Conservation (phyloP, 1,140 invertebrate species). For the Chironomus tepperi region DNA sequence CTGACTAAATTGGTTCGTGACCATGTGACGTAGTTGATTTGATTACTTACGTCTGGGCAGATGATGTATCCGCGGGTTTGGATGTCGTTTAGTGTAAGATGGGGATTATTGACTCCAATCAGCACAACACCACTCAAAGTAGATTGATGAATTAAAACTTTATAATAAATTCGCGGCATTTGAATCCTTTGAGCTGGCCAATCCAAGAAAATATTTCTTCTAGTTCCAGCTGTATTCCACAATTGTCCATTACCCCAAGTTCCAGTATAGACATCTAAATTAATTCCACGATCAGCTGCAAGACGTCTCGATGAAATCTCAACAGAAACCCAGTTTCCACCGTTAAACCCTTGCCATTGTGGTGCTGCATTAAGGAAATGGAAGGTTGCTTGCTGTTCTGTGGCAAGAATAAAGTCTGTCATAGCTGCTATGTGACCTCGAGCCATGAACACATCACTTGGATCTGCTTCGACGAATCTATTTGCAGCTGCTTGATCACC, state of each 20-base stretch:
- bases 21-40: constrained; percentile 48
- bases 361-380: constrained; percentile 47
- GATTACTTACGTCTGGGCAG: constrained; percentile 46
- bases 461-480: neutral
- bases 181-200: constrained; percentile 35
- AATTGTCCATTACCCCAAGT: constrained; percentile 42
- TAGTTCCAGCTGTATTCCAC: constrained; percentile 37
- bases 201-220: constrained; percentile 43
- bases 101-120: constrained; percentile 56
- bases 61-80: constrained; percentile 40
- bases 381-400: constrained; percentile 40
- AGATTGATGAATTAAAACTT: constrained; percentile 48
- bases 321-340: constrained; percentile 45
- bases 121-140: constrained; percentile 47
- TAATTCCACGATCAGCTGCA: constrained; percentile 27
- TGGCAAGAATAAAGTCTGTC: constrained; percentile 41
- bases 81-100: constrained; percentile 39
- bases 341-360: constrained; percentile 42
- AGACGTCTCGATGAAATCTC: constrained; percentile 39
- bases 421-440: constrained; percentile 43
- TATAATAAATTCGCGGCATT: constrained; percentile 52
- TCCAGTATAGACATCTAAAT: constrained; percentile 46
- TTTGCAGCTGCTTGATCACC: constrained; percentile 26
- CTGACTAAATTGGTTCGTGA: constrained; percentile 30
- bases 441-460: constrained; percentile 30